Percentiles rank a stretch among this genome's conserved stretches.
Conservation (phyloP, 1,140 invertebrate species). For the Mizuhopecten yessoensis region DNA sequence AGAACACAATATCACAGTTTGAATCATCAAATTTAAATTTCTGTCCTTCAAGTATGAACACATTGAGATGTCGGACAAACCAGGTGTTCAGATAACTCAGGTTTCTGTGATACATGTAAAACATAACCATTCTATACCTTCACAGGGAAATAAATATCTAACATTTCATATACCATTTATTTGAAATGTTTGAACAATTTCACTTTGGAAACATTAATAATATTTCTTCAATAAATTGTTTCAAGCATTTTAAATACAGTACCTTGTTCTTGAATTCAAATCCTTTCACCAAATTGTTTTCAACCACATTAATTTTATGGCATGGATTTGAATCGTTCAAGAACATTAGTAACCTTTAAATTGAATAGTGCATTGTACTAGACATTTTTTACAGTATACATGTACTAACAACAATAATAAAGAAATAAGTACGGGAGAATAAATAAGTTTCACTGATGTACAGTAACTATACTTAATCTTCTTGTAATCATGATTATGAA, state of each 20-base stretch:
- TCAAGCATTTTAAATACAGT: neutral
- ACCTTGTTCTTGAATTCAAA: neutral
- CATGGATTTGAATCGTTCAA: constrained; percentile 26
- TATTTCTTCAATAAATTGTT: neutral
- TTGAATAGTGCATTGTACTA: too few relatives aligned
- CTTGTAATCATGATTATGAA: neutral
- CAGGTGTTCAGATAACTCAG: neutral
- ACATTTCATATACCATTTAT: neutral
- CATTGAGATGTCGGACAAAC: neutral
- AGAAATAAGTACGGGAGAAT: too few relatives aligned
- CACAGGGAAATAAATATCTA: neutral
- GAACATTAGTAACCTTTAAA: neutral
- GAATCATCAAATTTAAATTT: neutral
- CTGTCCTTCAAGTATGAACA: neutral
- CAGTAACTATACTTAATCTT: neutral
- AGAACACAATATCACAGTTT: neutral
- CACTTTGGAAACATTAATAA: too few relatives aligned
- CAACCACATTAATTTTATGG: neutral
- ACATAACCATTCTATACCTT: neutral
- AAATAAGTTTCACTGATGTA: neutral
- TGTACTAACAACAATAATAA: too few relatives aligned
- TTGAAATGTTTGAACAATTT: too few relatives aligned
- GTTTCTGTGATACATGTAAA: neutral
- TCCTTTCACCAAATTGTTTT: neutral
- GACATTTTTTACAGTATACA: too few relatives aligned